phyloP scores from a whole-genome alignment of 2,888 invertebrate genomes.

The Hecatera dysodea region DNA sequence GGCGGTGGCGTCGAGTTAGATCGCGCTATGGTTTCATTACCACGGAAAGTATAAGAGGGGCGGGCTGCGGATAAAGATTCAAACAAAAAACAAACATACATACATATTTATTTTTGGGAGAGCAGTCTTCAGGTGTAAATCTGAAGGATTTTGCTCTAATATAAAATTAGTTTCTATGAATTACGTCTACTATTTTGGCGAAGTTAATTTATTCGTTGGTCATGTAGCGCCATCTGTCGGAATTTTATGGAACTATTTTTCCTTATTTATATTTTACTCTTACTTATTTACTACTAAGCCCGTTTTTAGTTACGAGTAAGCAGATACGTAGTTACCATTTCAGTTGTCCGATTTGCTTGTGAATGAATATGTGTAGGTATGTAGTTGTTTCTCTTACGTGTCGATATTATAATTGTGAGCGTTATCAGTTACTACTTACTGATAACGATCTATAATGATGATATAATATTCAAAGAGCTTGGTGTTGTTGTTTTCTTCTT shows the following conservation, averaged over 20 bases:
- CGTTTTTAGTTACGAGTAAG: background rate
- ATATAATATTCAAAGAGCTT: background rate
- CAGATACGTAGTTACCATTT: background rate
- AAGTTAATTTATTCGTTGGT: accelerated
- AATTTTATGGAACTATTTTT: background rate
- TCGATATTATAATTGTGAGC: background rate
- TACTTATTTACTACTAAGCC: too few relatives aligned
- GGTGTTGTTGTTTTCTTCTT: too few relatives aligned
- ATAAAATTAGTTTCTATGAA: accelerated
- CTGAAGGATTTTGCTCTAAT: background rate
- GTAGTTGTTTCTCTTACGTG: background rate
- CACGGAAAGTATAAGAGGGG: slow-evolving; percentile 2
- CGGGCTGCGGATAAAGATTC: accelerated
- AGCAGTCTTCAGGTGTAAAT: background rate
- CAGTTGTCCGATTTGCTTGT: background rate
- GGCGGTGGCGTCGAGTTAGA: slow-evolving; percentile 40
- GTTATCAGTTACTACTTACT: background rate
- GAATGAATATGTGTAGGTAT: too few relatives aligned
- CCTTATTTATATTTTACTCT: too few relatives aligned
- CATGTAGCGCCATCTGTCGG: background rate
- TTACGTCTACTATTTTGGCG: accelerated
- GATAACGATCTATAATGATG: background rate
- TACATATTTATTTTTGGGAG: slow-evolving; percentile 32
- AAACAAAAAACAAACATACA: slow-evolving; percentile 36
- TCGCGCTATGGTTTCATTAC: slow-evolving; percentile 26